phyloP scores from a whole-genome alignment of 1,140 invertebrate species.

The Scylla paramamosain region DNA sequence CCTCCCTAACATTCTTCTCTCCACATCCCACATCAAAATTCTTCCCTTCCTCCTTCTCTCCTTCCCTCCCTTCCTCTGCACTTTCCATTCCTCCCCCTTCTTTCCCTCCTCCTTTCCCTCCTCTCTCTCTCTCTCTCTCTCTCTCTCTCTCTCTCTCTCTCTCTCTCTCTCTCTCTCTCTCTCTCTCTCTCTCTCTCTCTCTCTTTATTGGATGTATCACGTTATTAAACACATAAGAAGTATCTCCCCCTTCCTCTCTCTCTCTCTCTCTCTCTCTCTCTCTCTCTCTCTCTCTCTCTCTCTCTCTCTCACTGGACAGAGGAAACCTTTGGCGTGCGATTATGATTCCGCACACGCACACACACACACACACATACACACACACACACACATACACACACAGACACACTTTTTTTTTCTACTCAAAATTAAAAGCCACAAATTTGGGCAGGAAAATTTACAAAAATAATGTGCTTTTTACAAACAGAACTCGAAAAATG shows the following conservation, averaged over 20 bases:
- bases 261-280: not conserved
- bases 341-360: not conserved
- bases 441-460: not conserved
- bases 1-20: not conserved
- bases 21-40: not conserved
- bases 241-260: not conserved
- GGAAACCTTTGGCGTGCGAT: too few relatives aligned
- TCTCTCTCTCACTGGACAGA: not conserved
- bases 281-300: not conserved
- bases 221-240: not conserved
- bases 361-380: conserved; percentile 11
- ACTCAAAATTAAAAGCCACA: not conserved
- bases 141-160: not conserved
- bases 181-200: not conserved
- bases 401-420: not conserved
- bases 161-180: not conserved
- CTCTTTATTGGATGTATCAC: conserved; percentile 23
- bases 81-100: not conserved
- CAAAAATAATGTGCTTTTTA: too few relatives aligned
- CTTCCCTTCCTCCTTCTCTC: not conserved
- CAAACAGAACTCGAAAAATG: too few relatives aligned
- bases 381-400: conserved; percentile 6
- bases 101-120: not conserved
- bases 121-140: not conserved
- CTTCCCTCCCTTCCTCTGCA: not conserved